A percentile compares a stretch with the other conserved stretches of the same genome.
Evolutionary conservation across 2,797 vertebrate species (phyloP).

Genomic region (Loriculus beryllinus): DNA sequence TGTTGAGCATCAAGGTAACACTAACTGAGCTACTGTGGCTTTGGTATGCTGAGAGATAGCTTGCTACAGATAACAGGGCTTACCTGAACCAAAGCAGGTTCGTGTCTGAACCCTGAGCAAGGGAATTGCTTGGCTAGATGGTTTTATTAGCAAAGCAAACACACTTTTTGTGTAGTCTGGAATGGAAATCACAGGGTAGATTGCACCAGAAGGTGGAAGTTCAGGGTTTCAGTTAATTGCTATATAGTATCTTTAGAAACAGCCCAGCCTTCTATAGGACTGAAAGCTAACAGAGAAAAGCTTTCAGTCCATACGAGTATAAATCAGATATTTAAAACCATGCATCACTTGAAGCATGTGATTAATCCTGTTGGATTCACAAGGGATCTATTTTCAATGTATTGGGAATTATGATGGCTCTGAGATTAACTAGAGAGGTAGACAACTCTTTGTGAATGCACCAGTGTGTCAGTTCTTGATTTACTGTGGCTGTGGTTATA

Average conservation of each 20-base stretch:
- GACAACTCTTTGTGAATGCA: neutral
- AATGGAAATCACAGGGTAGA: slow-evolving; percentile 5
- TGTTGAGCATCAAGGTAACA: slow-evolving; percentile 87
- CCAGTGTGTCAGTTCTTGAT: neutral
- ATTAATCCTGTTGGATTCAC: neutral
- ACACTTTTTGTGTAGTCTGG: slow-evolving; percentile 13
- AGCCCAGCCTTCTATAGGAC: neutral
- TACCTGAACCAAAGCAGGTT: neutral
- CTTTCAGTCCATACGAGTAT: neutral
- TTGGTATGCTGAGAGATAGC: slow-evolving; percentile 2
- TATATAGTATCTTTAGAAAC: neutral
- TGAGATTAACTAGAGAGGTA: neutral
- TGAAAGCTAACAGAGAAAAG: neutral
- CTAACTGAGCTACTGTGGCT: neutral
- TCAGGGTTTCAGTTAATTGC: neutral
- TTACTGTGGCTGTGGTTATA: neutral
- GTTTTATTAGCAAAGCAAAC: slow-evolving; percentile 24
- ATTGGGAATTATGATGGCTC: neutral
- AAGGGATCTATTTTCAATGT: neutral
- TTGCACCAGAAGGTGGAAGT: slow-evolving; percentile 16
- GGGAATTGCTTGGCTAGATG: neutral
- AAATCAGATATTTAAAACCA: neutral
- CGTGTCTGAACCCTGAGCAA: neutral
- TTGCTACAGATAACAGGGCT: neutral
- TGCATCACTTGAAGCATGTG: neutral